A percentile compares a stretch with the other conserved stretches of the same genome.
These are phyloP conservation scores for Tympanoctomys barrerae DNA, from an alignment of 2,797 vertebrate genomes.

Conservation along the genomic window DNA sequence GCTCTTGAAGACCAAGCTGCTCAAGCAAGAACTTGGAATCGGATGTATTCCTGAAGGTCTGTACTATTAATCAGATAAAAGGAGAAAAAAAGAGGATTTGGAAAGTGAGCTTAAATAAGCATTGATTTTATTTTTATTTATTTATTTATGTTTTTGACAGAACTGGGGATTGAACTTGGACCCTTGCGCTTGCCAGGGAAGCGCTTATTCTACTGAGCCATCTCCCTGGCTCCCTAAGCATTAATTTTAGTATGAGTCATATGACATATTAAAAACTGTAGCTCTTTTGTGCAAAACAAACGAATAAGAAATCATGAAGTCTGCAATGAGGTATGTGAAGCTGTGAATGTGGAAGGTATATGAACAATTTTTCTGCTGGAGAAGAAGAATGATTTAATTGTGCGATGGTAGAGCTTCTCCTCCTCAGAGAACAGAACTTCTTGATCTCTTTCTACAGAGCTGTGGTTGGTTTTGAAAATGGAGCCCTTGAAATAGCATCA, in stretches of 20 bases:
- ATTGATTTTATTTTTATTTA: background rate
- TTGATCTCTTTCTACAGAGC: background rate
- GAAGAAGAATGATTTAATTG: background rate
- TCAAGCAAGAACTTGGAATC: background rate
- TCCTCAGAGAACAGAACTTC: background rate
- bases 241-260: slow-evolving; percentile 28
- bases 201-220: no score
- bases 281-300: background rate
- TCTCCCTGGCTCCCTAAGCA: background rate
- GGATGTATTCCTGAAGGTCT: background rate
- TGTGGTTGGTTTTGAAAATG: background rate
- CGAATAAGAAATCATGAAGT: background rate
- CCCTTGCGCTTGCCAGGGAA: no score
- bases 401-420: background rate
- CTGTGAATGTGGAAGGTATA: background rate
- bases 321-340: background rate
- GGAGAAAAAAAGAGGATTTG: background rate
- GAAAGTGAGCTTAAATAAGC: background rate
- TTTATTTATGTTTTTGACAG: no score
- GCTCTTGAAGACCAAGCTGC: background rate
- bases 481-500: background rate
- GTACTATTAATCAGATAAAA: background rate
- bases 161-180: no score
- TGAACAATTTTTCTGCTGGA: background rate
- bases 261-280: background rate